These are phyloP conservation scores for Leptinotarsa undecemlineata DNA, from an alignment of 1,140 invertebrate genomes.

Conservation along the genomic window DNA sequence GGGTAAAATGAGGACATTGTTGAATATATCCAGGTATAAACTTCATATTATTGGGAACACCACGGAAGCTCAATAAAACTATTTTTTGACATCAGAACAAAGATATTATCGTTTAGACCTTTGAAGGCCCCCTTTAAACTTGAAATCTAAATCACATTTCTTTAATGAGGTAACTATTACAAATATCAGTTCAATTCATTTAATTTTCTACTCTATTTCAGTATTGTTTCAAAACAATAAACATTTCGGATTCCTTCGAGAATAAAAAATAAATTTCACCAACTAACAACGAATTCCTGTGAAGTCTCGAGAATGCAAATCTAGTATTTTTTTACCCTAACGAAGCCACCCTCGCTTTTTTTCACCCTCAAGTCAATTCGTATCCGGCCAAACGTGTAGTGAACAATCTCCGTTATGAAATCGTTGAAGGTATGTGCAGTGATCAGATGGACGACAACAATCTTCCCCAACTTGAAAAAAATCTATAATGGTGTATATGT, in stretches of 20 bases:
- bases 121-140: too few species aligned
- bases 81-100: too few species aligned
- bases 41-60: too few species aligned
- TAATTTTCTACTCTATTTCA: neutral
- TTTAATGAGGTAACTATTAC: too few species aligned
- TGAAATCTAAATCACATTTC: too few species aligned
- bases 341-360: conserved; percentile 53
- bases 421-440: neutral
- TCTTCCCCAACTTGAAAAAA: conserved; percentile 53
- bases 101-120: too few species aligned
- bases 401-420: neutral
- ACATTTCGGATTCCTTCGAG: conserved; percentile 14
- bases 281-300: conserved; percentile 31
- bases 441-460: conserved; percentile 37
- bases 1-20: too few species aligned
- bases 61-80: too few species aligned
- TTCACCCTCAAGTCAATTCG: conserved; percentile 51
- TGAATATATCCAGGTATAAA: too few species aligned
- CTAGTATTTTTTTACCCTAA: conserved; percentile 54
- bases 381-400: conserved; percentile 36
- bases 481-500: conserved; percentile 55
- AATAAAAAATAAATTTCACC: conserved; percentile 29
- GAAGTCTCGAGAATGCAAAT: conserved; percentile 48
- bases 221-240: conserved; percentile 1
- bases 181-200: neutral